Percentiles rank a stretch among this genome's conserved stretches.
Conservation (phyloP, 2,113 vertebrate genomes). For the Zosterops japonicus region DNA sequence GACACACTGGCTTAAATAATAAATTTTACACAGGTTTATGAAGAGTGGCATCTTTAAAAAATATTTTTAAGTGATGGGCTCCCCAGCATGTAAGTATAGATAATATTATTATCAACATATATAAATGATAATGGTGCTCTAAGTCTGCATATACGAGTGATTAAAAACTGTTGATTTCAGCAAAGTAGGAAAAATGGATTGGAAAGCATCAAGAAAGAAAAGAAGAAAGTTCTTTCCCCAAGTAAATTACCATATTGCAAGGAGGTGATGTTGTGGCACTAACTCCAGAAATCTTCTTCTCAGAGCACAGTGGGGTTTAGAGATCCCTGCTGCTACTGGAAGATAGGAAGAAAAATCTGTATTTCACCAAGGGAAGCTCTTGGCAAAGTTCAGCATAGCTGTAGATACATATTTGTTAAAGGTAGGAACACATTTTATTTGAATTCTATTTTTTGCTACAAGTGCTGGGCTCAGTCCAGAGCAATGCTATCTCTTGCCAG, state of each 20-base stretch:
- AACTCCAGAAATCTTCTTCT: neutral
- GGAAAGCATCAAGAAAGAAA: neutral
- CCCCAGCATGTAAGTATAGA: neutral
- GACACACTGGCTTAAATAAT: neutral
- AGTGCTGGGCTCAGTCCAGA: neutral
- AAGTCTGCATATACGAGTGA: neutral
- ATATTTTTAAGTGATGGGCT: neutral
- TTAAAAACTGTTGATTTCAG: neutral
- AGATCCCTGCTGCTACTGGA: neutral
- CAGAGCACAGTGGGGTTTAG: neutral
- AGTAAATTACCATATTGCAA: neutral
- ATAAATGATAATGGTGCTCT: neutral
- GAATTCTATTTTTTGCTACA: neutral
- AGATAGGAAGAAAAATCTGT: constrained; percentile 1
- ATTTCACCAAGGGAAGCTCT: neutral
- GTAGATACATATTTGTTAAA: constrained; percentile 6
- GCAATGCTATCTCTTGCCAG: neutral
- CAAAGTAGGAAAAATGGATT: neutral
- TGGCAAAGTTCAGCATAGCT: constrained; percentile 6
- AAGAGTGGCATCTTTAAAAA: neutral
- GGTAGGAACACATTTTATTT: neutral
- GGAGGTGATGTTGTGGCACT: neutral
- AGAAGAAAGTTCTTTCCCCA: neutral
- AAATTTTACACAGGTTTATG: neutral
- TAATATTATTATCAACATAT: neutral